Base-by-base conservation (phyloP, 35 echinoderm and acorn worm genomes). In the Ophiothrix spiculata region DNA sequence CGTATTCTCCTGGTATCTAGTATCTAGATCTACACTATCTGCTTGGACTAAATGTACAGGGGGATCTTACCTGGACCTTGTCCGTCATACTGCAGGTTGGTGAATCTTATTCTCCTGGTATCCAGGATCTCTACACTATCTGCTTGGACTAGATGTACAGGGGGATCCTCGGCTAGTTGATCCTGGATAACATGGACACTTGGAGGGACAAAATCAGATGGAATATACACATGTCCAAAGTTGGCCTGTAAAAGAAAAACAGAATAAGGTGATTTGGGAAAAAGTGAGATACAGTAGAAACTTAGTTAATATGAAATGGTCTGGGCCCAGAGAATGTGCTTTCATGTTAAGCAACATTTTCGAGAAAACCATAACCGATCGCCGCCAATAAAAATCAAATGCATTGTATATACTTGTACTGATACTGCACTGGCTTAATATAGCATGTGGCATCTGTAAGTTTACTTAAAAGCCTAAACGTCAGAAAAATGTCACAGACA, bases 91-190 rank as follows among this genome's bases (percentile, higher is more conserved):
- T 8, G 8, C 8, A 54, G 45, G 45, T 54, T 54, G 25, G 45
- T 54, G 45, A 54, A 11, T 54, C 45, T 8, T 21, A 54, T 8
- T 54, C 45, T 54, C 45, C 21, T 8, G 29, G 84, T 28, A 46
- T 97, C 84, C 23, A 86, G 64, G 39, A 97, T 54, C 8, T 54
- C 45, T 54, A 54, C 45, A 54, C 8, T 54, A 41, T 54, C 45
- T 21, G 21, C 45, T 54, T 54, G 8, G 45, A 11, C 45, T 21
- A 11, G 45, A 8, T 21, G 45, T 54, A 54, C 45, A 54, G 45
- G 45, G 45, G 45, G 45, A 54, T 54, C 21, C 32, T 54, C 21
- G 45, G 8, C 45, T 21, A 54, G 45, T 8, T 8, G 8, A 8
- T 54, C 8, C 45, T 54, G 8, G 8, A 54, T 54, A 11, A 54